phyloP scores from a whole-genome alignment of 2,888 invertebrate genomes.

The Microctonus hyperodae region DNA sequence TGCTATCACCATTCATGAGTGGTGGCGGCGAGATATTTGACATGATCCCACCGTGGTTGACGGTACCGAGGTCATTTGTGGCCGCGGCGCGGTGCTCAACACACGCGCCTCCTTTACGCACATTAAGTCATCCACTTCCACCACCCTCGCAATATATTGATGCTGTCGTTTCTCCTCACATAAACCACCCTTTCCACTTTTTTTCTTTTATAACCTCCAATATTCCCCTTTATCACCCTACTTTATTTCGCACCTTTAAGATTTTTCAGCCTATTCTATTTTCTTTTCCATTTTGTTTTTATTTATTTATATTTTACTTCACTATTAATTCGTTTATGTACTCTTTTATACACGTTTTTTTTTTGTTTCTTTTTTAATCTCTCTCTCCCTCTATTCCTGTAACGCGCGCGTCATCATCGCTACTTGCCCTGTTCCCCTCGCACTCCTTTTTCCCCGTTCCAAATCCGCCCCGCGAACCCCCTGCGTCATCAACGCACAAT shows the following conservation, averaged over 20 bases:
- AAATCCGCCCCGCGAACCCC: neutral
- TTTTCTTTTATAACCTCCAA: too few species aligned
- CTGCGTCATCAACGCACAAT: neutral
- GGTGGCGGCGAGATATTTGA: slow-evolving; percentile 54
- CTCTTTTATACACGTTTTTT: neutral
- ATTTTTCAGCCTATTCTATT: slow-evolving; percentile 3
- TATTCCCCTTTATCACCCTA: too few species aligned
- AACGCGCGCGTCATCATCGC: neutral
- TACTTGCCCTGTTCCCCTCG: slow-evolving; percentile 13
- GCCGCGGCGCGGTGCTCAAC: slow-evolving; percentile 53
- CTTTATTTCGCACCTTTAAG: too few species aligned
- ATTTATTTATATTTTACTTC: neutral
- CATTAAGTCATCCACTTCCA: slow-evolving; percentile 46
- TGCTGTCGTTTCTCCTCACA: slow-evolving; percentile 10
- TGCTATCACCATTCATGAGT: slow-evolving; percentile 56
- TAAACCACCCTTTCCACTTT: too few species aligned
- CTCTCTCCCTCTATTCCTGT: slow-evolving; percentile 2
- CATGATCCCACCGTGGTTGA: slow-evolving; percentile 53
- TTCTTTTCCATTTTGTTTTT: neutral
- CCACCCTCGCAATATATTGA: neutral
- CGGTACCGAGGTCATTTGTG: slow-evolving; percentile 53
- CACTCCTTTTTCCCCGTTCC: neutral
- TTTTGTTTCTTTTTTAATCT: neutral
- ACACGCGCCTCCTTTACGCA: slow-evolving; percentile 50
- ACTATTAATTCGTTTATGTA: neutral